phyloP scores from a whole-genome alignment of 64 coral and sea anemone genomes.

The Platygyra sinensis region DNA sequence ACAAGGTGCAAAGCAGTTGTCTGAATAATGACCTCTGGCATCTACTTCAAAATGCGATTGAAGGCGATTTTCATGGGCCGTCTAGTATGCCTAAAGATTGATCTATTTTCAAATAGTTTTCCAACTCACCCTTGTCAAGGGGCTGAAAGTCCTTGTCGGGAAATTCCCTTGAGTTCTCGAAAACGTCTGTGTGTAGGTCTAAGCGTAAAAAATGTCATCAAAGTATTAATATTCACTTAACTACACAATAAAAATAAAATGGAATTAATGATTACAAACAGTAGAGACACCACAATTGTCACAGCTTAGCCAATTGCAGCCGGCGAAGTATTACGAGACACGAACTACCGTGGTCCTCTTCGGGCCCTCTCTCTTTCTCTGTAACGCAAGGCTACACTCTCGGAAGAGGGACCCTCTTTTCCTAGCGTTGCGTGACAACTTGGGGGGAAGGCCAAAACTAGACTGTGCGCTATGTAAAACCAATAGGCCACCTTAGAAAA shows the following conservation, averaged over 20 bases:
- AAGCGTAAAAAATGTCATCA: background rate
- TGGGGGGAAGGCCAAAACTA: too few relatives aligned
- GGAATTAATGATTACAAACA: slow-evolving; percentile 13
- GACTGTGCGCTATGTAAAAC: too few relatives aligned
- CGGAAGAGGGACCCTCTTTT: too few relatives aligned
- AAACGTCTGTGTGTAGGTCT: slow-evolving; percentile 1
- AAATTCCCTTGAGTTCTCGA: slow-evolving; percentile 30
- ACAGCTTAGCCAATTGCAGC: too few relatives aligned
- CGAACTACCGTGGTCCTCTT: too few relatives aligned
- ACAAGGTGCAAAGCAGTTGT: background rate
- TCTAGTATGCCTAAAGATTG: background rate
- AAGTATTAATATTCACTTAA: background rate
- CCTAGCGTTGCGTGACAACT: too few relatives aligned
- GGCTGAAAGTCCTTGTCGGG: background rate
- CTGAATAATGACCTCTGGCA: slow-evolving; percentile 6
- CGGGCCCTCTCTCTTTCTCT: too few relatives aligned
- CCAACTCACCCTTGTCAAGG: background rate
- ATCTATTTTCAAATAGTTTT: background rate
- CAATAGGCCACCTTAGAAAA: too few relatives aligned
- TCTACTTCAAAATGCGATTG: slow-evolving; percentile 5
- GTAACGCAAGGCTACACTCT: too few relatives aligned
- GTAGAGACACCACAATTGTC: background rate
- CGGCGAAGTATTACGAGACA: too few relatives aligned
- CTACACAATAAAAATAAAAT: background rate
- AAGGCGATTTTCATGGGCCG: background rate